These are phyloP conservation scores for Pedionomus torquatus DNA, from an alignment of 2,113 vertebrate species.

Conservation along the genomic window DNA sequence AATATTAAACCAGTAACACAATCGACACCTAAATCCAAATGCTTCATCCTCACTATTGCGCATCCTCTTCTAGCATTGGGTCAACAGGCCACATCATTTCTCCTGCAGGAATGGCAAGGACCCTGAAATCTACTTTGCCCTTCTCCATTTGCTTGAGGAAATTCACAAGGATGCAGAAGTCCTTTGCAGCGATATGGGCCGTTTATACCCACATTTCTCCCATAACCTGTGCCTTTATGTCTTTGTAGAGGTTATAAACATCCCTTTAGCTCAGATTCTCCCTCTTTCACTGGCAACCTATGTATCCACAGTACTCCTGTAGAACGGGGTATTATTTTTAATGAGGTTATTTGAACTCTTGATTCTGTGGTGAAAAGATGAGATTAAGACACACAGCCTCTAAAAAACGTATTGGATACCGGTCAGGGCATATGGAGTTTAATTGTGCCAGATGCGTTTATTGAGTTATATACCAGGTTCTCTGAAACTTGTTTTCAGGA, in stretches of 20 bases:
- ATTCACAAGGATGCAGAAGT: slow-evolving; percentile 8
- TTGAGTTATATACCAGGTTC: not conserved
- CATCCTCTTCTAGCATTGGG: not conserved
- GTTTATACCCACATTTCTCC: slow-evolving; percentile 30
- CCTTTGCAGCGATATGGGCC: slow-evolving; percentile 3
- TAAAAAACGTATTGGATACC: slow-evolving; percentile 21
- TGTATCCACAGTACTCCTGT: not conserved
- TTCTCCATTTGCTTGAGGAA: not conserved
- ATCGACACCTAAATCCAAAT: not conserved
- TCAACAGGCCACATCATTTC: slow-evolving; percentile 9
- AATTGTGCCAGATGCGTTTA: not conserved
- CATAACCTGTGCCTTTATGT: slow-evolving; percentile 31
- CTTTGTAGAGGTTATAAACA: slow-evolving; percentile 29
- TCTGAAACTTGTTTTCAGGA: not conserved
- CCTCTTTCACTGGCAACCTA: not conserved
- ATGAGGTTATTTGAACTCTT: slow-evolving; percentile 48
- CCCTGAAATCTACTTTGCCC: slow-evolving; percentile 5
- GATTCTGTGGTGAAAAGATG: slow-evolving; percentile 28
- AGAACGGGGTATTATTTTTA: slow-evolving; percentile 34
- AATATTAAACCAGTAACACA: not conserved
- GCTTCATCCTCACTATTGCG: not conserved
- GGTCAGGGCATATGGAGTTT: slow-evolving; percentile 15
- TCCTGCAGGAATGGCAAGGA: not conserved
- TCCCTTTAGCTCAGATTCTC: not conserved
- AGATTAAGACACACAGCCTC: slow-evolving; percentile 33